These are phyloP conservation scores for Lepidotrigona ventralis DNA, from an alignment of 1,140 invertebrate genomes.

Conservation along the genomic window DNA sequence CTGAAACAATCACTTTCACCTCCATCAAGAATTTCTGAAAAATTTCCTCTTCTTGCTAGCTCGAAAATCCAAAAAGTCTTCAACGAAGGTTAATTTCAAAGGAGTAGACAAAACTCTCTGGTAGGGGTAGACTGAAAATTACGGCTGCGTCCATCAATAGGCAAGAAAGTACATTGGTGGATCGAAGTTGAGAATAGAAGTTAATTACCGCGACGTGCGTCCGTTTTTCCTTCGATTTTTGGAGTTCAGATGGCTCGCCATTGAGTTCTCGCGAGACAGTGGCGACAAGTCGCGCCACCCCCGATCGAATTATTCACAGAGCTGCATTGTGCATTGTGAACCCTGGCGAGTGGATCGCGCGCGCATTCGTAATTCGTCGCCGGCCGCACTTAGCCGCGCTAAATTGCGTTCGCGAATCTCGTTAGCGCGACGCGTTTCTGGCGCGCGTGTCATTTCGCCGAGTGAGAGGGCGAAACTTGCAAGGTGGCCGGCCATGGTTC, in stretches of 20 bases:
- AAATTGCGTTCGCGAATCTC: slow-evolving; percentile 66
- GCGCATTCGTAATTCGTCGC: slow-evolving; percentile 61
- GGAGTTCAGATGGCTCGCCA: background rate
- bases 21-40: background rate
- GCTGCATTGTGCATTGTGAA: slow-evolving; percentile 26
- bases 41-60: too few relatives aligned
- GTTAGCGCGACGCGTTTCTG: slow-evolving; percentile 56
- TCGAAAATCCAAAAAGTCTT: background rate
- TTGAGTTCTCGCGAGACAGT: slow-evolving; percentile 15
- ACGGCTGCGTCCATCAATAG: background rate
- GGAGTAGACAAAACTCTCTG: slow-evolving; percentile 1
- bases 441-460: slow-evolving; percentile 43
- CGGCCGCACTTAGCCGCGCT: slow-evolving; percentile 60
- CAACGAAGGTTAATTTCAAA: background rate
- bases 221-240: slow-evolving; percentile 30
- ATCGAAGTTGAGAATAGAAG: slow-evolving; percentile 9
- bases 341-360: slow-evolving; percentile 38
- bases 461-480: slow-evolving; percentile 27
- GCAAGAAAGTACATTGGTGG: too few relatives aligned
- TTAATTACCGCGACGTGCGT: slow-evolving; percentile 20
- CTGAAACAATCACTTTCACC: background rate
- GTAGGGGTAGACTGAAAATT: slow-evolving; percentile 1
- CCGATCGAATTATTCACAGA: slow-evolving; percentile 52
- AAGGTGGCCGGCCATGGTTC: slow-evolving; percentile 25
- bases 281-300: slow-evolving; percentile 13